These are phyloP conservation scores for Antennarius maculatus DNA, from an alignment of 2,797 vertebrate genomes.

Conservation along the genomic window DNA sequence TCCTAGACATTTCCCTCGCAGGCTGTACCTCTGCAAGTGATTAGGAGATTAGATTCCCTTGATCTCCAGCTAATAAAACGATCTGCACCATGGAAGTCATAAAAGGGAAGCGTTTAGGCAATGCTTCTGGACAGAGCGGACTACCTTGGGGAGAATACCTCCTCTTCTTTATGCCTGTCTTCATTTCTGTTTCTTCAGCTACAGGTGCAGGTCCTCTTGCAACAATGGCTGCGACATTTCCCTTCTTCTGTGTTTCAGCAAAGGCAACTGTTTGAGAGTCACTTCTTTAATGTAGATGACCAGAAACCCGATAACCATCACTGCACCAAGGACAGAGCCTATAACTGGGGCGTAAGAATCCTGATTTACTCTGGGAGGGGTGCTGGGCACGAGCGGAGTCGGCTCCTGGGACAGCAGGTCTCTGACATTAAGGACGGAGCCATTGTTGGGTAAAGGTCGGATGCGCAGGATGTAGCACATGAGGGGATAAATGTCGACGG, in stretches of 20 bases:
- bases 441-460: conserved; percentile 87
- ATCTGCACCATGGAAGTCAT: conserved; percentile 9
- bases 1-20: conserved; percentile 39
- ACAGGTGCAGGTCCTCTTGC: conserved; percentile 80
- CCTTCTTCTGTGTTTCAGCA: conserved; percentile 76
- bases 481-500: conserved; percentile 91
- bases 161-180: conserved; percentile 50
- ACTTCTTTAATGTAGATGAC: conserved; percentile 85
- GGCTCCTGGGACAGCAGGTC: conserved; percentile 82
- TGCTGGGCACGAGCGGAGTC: conserved; percentile 18
- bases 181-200: conserved; percentile 41
- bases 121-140: conserved; percentile 54
- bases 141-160: conserved; percentile 61
- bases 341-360: conserved; percentile 79
- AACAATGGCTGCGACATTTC: conserved; percentile 90
- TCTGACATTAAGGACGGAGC: conserved; percentile 84
- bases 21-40: conserved; percentile 11
- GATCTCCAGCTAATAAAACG: conserved; percentile 30
- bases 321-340: conserved; percentile 84
- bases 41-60: conserved; percentile 27
- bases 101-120: conserved; percentile 33
- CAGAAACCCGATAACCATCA: conserved; percentile 87
- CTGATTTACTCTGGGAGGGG: conserved; percentile 29
- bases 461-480: conserved; percentile 89
- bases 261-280: conserved; percentile 80